Conservation (phyloP, 2,113 vertebrate species). For the Microcebus jonahi region DNA sequence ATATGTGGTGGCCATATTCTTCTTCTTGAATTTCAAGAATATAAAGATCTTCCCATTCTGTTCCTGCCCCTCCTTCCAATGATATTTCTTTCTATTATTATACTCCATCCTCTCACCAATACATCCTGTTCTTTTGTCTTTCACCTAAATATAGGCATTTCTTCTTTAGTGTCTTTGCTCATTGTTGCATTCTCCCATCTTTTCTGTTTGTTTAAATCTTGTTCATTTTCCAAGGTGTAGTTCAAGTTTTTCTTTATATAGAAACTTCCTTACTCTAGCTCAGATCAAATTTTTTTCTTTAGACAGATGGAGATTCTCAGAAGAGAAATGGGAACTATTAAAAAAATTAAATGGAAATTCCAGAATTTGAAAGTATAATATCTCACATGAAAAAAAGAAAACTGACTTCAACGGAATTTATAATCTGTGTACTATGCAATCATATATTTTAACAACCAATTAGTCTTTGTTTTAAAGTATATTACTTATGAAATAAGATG, state of each 20-base stretch:
- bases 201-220: constrained; percentile 12
- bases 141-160: background rate
- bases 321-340: constrained; percentile 9
- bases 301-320: constrained; percentile 3
- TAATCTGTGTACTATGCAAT: background rate
- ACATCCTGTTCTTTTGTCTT: background rate
- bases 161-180: background rate
- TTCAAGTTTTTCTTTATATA: background rate
- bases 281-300: background rate
- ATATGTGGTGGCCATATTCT: background rate
- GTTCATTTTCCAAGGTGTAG: background rate
- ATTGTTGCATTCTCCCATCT: background rate
- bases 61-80: background rate
- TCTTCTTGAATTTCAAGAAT: background rate
- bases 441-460: background rate
- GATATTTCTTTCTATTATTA: background rate
- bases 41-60: background rate
- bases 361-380: background rate
- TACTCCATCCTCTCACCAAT: background rate
- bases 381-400: background rate
- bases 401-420: background rate
- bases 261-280: background rate
- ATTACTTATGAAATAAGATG: background rate
- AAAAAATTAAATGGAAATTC: constrained; percentile 10
- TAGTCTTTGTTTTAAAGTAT: background rate